These are phyloP conservation scores for Gadus chalcogrammus DNA, from an alignment of 2,113 vertebrate species.

Conservation along the genomic window DNA sequence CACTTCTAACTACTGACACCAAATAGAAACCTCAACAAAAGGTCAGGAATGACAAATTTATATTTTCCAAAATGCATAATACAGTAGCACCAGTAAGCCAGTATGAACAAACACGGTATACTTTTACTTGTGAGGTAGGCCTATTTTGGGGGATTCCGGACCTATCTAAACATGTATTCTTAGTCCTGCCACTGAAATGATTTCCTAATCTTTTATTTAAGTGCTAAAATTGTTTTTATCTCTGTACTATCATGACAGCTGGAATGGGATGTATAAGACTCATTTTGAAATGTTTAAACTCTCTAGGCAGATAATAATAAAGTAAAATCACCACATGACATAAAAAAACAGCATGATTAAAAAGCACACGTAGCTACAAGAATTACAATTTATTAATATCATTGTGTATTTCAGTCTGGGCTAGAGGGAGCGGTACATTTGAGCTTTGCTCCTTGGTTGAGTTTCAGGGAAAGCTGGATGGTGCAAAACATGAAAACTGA, in stretches of 20 bases:
- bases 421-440: conserved; percentile 60
- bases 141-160: neutral
- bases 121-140: conserved; percentile 40
- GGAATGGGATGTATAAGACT: neutral
- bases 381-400: conserved; percentile 38
- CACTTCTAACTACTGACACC: conserved; percentile 5
- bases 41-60: conserved; percentile 17
- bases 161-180: conserved; percentile 1
- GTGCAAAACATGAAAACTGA: conserved; percentile 34
- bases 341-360: no score
- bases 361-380: neutral
- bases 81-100: conserved; percentile 82
- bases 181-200: neutral
- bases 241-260: neutral
- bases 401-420: conserved; percentile 43
- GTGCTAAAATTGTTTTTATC: neutral
- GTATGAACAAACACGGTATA: conserved; percentile 25
- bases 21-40: conserved; percentile 20
- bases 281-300: neutral
- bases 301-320: no score
- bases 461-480: conserved; percentile 73
- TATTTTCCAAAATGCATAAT: conserved; percentile 38
- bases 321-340: no score
- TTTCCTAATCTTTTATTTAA: conserved; percentile 21
- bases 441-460: conserved; percentile 69